These are phyloP conservation scores for Tipula vernalis DNA, from an alignment of 2,888 invertebrate species.

Conservation along the genomic window DNA sequence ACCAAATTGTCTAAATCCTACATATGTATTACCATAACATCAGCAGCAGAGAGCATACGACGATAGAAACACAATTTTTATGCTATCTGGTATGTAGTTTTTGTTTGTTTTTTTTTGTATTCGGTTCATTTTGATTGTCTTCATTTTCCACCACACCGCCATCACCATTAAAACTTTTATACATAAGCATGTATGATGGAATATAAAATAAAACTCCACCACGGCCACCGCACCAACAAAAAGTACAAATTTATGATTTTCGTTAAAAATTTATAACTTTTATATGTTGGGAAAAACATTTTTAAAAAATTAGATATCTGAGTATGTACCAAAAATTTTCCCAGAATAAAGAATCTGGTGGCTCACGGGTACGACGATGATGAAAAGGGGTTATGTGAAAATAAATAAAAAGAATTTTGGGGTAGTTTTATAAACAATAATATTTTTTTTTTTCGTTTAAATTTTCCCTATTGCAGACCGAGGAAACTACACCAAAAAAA, in stretches of 20 bases:
- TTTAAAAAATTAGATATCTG: background rate
- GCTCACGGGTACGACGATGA: background rate
- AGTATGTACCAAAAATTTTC: background rate
- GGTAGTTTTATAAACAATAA: background rate
- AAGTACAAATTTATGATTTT: background rate
- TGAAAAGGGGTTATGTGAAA: background rate
- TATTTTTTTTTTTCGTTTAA: background rate
- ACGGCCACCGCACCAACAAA: background rate
- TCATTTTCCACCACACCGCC: background rate
- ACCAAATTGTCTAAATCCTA: background rate
- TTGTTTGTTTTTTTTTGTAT: background rate
- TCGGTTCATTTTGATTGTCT: background rate
- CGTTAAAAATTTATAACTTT: conserved; percentile 4
- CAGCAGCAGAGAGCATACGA: background rate
- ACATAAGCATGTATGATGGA: background rate
- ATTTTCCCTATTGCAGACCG: background rate
- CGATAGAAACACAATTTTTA: background rate
- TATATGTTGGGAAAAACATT: background rate
- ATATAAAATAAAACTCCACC: background rate
- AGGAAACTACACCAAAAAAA: background rate
- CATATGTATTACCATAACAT: background rate
- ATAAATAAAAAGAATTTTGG: background rate
- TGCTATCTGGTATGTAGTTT: background rate
- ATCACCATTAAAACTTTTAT: background rate
- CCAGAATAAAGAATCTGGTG: background rate